A percentile compares a stretch with the other conserved stretches of the same genome.
phyloP scores from a whole-genome alignment of 2,888 invertebrate genomes.

The Craniophora ligustri region DNA sequence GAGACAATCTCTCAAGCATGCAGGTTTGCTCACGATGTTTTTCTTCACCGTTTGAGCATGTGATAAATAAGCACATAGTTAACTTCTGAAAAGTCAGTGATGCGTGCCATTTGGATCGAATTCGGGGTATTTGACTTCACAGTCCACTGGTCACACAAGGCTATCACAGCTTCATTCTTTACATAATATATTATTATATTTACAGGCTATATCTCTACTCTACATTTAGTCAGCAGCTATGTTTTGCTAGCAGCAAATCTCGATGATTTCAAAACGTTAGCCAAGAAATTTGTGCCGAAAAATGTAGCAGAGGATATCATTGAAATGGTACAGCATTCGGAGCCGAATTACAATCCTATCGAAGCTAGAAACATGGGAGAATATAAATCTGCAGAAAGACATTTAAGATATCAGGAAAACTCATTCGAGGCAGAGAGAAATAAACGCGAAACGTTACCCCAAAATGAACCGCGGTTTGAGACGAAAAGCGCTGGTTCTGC shows the following conservation, averaged over 20 bases:
- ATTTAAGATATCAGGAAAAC: background rate
- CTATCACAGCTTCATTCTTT: too few species aligned
- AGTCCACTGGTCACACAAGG: too few species aligned
- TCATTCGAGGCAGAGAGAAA: background rate
- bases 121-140: too few species aligned
- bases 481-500: conserved; percentile 4
- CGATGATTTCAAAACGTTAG: conserved; percentile 65
- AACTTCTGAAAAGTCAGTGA: too few species aligned
- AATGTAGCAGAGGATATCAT: conserved; percentile 59
- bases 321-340: conserved; percentile 43
- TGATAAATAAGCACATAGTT: too few species aligned
- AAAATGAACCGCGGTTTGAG: background rate
- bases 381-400: background rate
- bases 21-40: too few species aligned
- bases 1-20: too few species aligned
- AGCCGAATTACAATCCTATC: background rate
- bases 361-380: background rate
- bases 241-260: conserved; percentile 65
- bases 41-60: too few species aligned
- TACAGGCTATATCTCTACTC: conserved; percentile 18
- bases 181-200: background rate
- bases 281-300: conserved; percentile 61
- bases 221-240: conserved; percentile 18
- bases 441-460: background rate
- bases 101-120: too few species aligned